Conservation (phyloP, 2,113 vertebrate species). For the Mungos mungo region DNA sequence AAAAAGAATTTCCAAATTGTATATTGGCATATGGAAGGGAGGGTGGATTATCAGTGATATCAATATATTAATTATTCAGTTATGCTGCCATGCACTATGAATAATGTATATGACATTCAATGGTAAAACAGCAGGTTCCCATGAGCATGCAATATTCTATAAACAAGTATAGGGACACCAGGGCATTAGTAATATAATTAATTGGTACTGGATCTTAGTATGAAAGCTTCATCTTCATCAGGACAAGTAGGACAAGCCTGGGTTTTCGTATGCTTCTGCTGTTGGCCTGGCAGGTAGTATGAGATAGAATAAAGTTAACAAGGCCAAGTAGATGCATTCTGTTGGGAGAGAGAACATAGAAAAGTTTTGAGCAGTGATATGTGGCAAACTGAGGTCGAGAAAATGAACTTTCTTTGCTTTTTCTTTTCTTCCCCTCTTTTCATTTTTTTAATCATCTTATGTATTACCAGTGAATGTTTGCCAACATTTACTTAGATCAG, state of each 20-base stretch:
- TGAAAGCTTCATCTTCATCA: not conserved
- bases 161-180: not conserved
- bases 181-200: not conserved
- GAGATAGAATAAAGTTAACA: not conserved
- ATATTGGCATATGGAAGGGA: constrained; percentile 50
- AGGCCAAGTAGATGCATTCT: not conserved
- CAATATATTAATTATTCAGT: constrained; percentile 67
- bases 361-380: not conserved
- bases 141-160: not conserved
- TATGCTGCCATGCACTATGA: constrained; percentile 54
- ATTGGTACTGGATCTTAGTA: not conserved
- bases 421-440: not conserved
- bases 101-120: constrained; percentile 60
- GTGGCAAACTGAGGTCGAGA: not conserved
- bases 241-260: not conserved
- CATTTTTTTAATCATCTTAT: not conserved
- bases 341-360: not conserved
- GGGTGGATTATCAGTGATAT: constrained; percentile 58
- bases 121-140: constrained; percentile 12
- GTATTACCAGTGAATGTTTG: not conserved
- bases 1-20: constrained; percentile 75
- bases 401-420: not conserved
- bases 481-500: not conserved
- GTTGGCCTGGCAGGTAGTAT: not conserved
- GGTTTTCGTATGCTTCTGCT: not conserved